Conservation (phyloP, 2,888 invertebrate species). For the Keiferia lycopersicella region DNA sequence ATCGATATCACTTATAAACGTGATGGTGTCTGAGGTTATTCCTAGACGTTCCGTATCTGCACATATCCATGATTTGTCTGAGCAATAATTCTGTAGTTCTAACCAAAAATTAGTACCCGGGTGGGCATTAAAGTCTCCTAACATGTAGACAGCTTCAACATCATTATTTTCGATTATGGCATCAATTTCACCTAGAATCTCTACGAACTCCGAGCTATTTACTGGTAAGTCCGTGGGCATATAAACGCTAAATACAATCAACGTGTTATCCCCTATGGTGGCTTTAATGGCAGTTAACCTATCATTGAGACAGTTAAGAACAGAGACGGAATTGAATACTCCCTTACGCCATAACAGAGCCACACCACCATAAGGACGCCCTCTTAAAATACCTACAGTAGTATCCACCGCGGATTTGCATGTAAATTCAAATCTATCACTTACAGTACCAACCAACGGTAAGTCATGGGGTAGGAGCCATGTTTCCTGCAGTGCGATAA, state of each 20-base stretch:
- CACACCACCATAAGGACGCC: slow-evolving; percentile 5
- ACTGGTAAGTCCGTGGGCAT: slow-evolving; percentile 31
- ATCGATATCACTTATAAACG: slow-evolving; percentile 30
- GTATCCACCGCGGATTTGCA: background rate
- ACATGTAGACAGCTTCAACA: slow-evolving; percentile 28
- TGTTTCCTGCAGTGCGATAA: slow-evolving; percentile 22
- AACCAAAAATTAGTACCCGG: background rate
- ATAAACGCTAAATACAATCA: slow-evolving; percentile 32
- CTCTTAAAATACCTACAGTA: background rate
- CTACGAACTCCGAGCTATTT: slow-evolving; percentile 32
- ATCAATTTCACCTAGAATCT: slow-evolving; percentile 27
- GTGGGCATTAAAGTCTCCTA: slow-evolving; percentile 29
- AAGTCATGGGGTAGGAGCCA: background rate
- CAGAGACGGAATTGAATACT: background rate
- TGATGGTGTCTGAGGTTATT: slow-evolving; percentile 26
- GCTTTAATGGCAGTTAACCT: slow-evolving; percentile 3
- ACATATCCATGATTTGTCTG: slow-evolving; percentile 23
- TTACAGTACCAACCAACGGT: background rate
- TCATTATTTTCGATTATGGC: slow-evolving; percentile 30
- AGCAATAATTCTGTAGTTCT: background rate
- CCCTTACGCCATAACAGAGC: background rate
- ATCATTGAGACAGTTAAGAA: background rate
- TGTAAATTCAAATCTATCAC: background rate
- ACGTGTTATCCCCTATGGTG: background rate
- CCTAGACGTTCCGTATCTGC: slow-evolving; percentile 19